A percentile compares a stretch with the other conserved stretches of the same genome.
These are phyloP conservation scores for Prolemur simus DNA, from an alignment of 2,113 vertebrate genomes.

Conservation along the genomic window DNA sequence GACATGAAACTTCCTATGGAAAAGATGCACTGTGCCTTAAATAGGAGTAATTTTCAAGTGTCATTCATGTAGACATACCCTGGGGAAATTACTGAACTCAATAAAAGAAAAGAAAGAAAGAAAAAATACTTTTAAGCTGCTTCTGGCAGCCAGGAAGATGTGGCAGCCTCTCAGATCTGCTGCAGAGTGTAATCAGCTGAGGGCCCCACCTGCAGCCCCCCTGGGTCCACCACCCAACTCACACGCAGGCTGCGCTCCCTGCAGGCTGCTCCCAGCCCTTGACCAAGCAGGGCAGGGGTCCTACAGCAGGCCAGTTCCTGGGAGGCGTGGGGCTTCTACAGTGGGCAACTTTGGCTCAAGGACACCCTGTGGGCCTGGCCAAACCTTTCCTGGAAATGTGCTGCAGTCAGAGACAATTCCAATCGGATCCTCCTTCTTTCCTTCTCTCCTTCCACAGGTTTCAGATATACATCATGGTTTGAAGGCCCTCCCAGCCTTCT, in stretches of 20 bases:
- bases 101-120: neutral
- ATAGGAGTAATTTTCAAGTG: neutral
- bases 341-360: neutral
- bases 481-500: neutral
- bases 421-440: neutral
- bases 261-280: neutral
- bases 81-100: neutral
- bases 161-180: neutral
- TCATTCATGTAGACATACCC: neutral
- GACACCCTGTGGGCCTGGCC: neutral
- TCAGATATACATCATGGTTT: neutral
- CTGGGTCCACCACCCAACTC: neutral
- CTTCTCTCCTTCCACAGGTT: neutral
- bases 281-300: neutral
- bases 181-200: neutral
- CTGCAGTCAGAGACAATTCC: neutral
- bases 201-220: neutral
- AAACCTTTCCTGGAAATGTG: neutral
- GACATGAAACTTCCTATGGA: constrained; percentile 8
- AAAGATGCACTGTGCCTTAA: neutral
- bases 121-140: neutral
- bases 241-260: neutral
- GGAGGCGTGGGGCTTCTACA: neutral
- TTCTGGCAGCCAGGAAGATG: neutral
- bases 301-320: neutral